Percentiles rank a stretch among this genome's conserved stretches.
These are phyloP conservation scores for Bombylius discolor DNA, from an alignment of 2,888 invertebrate species.

Conservation along the genomic window DNA sequence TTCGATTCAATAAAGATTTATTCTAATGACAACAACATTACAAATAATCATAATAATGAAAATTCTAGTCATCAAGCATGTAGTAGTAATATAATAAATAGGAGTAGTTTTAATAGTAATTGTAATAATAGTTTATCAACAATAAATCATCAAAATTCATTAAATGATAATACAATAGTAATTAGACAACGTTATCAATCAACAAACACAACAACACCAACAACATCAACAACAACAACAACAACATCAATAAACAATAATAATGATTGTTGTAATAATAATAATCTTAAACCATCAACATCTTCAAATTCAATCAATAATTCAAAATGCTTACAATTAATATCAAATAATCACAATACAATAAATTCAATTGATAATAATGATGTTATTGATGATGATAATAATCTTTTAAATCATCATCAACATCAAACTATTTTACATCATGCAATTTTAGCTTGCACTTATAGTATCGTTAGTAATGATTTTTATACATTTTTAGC, in stretches of 20 bases:
- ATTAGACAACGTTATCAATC: neutral
- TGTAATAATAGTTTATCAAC: neutral
- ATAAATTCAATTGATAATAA: neutral
- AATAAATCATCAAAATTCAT: neutral
- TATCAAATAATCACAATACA: too few species aligned
- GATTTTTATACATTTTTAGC: conserved; percentile 63
- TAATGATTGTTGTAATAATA: neutral
- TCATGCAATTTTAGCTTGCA: conserved; percentile 62
- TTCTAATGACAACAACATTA: neutral
- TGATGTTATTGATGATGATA: neutral
- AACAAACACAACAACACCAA: neutral
- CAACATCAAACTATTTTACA: conserved; percentile 32
- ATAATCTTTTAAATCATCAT: neutral
- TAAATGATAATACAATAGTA: neutral
- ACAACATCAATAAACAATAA: neutral
- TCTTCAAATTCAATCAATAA: neutral
- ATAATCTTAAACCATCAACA: neutral
- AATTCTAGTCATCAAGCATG: neutral
- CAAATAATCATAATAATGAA: neutral
- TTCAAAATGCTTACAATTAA: neutral
- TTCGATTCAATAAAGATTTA: neutral
- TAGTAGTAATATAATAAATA: neutral
- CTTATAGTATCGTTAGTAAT: conserved; percentile 58
- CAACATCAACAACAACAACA: neutral
- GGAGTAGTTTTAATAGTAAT: neutral